Base-by-base conservation (phyloP, 2,797 vertebrate species). In the Sebastes umbrosus region DNA sequence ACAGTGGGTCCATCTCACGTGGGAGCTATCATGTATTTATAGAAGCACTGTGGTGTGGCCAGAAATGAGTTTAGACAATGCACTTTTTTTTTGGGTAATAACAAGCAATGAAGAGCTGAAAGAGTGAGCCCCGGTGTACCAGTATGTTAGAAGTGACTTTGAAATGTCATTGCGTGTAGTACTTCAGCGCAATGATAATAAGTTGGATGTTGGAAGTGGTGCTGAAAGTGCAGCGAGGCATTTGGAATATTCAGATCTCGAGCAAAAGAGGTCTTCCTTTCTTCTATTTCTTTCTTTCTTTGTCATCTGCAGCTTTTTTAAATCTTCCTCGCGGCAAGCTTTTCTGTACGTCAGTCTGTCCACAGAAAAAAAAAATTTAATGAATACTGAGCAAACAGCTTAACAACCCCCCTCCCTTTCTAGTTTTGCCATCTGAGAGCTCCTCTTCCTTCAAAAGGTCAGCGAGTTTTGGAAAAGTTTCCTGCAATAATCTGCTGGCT, bases 1-100 rank as follows among this genome's bases (percentile, higher is more conserved):
- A 93, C 92, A 93, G 92, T 92, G 90, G 88, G 90, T 91, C 91
- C 87, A 84, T 92, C 90, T 93, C 93, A 93, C 83, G 90, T 92
- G 93, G 94, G 94, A 91, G 90, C 89, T 78, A 80, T 87, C 20
- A 52, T 87, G 86, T 95, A 95, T 95, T 95, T 92, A 94, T 95
- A 95, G 93, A 90, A 90, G 62, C 87, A 84, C 77, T 89, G 90
- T 85, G 83, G 82, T 84, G 86, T 83, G 84, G 89, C 87, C 91
- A 93, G 84, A 89, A 92, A 90, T 77, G 57, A 89, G 82, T 92
- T 91, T 83, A 91, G 80, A 93, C 88, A 91, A 92, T 79, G 62
- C 68, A 69, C 71, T 80, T 86, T 86, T 86, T 86, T 86, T 84
- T 43, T 2, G 31, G 69, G 68, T 63, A 65, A 75, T 73, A 72